Evolutionary conservation across 2,888 invertebrate genomes (phyloP), one percentile per base, ranked within the genome.

Genomic region (Orthonevra nobilis): DNA sequence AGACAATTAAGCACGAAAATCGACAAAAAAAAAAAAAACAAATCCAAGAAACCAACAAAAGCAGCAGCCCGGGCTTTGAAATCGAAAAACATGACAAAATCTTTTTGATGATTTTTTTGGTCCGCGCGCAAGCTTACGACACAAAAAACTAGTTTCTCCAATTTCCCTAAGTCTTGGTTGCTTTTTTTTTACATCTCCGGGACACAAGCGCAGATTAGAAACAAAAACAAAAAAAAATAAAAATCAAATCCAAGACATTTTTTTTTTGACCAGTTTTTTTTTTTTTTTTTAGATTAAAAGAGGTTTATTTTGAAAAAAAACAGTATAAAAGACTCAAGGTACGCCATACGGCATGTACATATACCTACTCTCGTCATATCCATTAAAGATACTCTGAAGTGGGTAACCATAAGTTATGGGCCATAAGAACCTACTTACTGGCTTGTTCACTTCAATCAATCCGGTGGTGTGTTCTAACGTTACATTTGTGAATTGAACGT

Each of bases 401-500:
- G 48, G 68, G 68, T 32, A 68, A 20, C 44, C 68, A 63, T 54
- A 48, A 48, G 32, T 56, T 64, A 72, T 48, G 63, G 32, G 12
- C 12, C 10, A 26, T 46, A 64, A 64, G 64, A 40, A 72, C 38
- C 63, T 72, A 56, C 40, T 72, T 72, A 72, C 48, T 72, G 64
- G 64, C 64, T 72, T 56, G 56, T 72, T 64, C 72, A 56, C 48
- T 64, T 72, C 72, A 72, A 64, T 58, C 68, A 58, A 48, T 68
- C 28, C 17, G 56, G 40, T 38, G n/a, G n/a, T n/a, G n/a, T n/a
- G 58, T 58, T 58, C 56, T 56, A 58, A 58, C 68, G 58, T 48
- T 68, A 58, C 54, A 56, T 66, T 66, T 36, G 46, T 46, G 52
- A 36, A 46, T 44, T 56, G 54, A 56, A 66, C 44, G 54, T 56